phyloP scores from a whole-genome alignment of 2,797 vertebrate genomes.

The Phrynocephalus guinanensis region DNA sequence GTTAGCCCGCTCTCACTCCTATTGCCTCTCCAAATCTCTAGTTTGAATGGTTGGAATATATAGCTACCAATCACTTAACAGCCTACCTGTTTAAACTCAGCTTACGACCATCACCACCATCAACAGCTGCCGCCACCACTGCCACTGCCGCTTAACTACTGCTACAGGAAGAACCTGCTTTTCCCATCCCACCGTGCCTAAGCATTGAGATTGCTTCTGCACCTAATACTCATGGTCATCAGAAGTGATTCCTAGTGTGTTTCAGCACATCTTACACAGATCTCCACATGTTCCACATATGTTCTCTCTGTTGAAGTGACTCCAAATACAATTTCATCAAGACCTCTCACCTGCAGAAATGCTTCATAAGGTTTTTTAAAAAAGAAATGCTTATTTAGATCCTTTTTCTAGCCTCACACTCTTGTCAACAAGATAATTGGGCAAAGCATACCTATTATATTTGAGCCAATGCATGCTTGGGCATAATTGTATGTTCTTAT shows the following conservation, averaged over 20 bases:
- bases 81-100: no score
- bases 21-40: background rate
- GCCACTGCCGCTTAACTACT: no score
- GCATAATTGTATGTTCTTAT: background rate
- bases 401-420: background rate
- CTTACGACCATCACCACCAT: no score
- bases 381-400: background rate
- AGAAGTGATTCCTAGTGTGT: background rate
- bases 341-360: background rate
- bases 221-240: no score
- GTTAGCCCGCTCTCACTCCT: background rate
- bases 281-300: background rate
- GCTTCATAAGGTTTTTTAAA: background rate
- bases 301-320: background rate
- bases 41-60: background rate
- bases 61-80: no score
- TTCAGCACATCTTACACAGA: background rate
- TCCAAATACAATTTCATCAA: background rate
- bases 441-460: no score
- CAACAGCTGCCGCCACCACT: no score
- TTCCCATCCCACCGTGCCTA: no score
- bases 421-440: background rate
- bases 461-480: no score
- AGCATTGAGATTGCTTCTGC: no score
- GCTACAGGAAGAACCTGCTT: no score